A percentile compares a stretch with the other conserved stretches of the same genome.
Conservation (phyloP, 2,888 invertebrate species). For the Pterostichus madidus region DNA sequence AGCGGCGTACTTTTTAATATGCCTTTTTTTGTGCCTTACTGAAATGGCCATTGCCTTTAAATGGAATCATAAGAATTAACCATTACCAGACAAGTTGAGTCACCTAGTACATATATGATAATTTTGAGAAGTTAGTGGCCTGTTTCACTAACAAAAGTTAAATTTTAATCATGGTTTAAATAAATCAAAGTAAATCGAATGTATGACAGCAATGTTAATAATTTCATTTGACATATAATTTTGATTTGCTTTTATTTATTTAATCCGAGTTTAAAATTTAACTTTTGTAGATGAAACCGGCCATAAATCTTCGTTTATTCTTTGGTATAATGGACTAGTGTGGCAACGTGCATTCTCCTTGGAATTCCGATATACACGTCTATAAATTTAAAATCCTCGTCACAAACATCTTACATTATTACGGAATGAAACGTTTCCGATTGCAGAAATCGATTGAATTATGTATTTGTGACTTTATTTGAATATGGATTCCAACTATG, state of each 20-base stretch:
- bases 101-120: conserved; percentile 65
- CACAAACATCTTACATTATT: conserved; percentile 57
- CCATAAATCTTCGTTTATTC: background rate
- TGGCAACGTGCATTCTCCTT: conserved; percentile 67
- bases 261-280: no score
- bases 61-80: conserved; percentile 59
- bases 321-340: conserved; percentile 55
- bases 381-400: conserved; percentile 49
- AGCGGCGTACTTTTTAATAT: conserved; percentile 53
- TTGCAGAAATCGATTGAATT: conserved; percentile 47
- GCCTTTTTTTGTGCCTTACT: conserved; percentile 52
- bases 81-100: conserved; percentile 66
- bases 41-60: conserved; percentile 63
- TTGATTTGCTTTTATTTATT: no score
- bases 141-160: no score
- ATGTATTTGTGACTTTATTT: conserved; percentile 47
- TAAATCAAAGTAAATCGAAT: no score
- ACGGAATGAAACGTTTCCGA: conserved; percentile 53
- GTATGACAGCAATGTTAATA: no score
- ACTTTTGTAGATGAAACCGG: no score
- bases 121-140: conserved; percentile 7
- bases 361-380: conserved; percentile 65
- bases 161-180: no score
- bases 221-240: no score
- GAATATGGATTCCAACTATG: conserved; percentile 64